Conservation (phyloP, 2,797 vertebrate genomes). For the Halcyon smyrnensis region DNA sequence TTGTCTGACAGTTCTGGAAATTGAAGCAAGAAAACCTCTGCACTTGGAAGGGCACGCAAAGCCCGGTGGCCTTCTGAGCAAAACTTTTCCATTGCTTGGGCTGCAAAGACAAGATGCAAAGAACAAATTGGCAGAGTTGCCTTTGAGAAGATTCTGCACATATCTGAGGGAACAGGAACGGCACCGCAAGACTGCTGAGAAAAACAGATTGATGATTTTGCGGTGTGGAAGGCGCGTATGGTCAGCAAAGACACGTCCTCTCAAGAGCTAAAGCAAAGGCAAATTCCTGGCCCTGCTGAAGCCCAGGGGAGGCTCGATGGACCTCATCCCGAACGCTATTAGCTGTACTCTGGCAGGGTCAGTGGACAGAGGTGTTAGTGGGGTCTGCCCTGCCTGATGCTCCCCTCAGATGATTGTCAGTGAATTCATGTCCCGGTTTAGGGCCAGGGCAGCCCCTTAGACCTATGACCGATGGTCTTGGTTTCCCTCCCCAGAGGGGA, state of each 20-base stretch:
- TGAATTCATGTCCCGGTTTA: neutral
- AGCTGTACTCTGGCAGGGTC: neutral
- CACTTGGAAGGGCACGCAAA: neutral
- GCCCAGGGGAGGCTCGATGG: neutral
- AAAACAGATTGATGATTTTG: neutral
- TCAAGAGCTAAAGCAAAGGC: neutral
- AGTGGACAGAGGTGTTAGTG: neutral
- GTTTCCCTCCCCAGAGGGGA: too few species aligned
- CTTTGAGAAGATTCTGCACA: neutral
- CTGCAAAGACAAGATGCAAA: neutral
- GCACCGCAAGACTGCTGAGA: neutral
- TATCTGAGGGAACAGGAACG: neutral
- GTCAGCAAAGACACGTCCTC: neutral
- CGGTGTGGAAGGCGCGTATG: neutral
- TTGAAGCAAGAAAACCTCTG: conserved; percentile 17
- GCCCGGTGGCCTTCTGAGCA: neutral
- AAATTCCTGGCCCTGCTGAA: neutral
- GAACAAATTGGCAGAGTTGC: neutral
- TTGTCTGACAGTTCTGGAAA: conserved; percentile 17
- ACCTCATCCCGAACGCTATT: accelerated
- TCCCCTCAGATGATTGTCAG: neutral
- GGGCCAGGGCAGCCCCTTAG: too few species aligned
- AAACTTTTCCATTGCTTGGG: neutral
- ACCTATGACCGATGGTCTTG: too few species aligned
- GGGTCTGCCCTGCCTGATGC: neutral